These are phyloP conservation scores for Fopius arisanus DNA, from an alignment of 1,140 invertebrate species.

Conservation along the genomic window DNA sequence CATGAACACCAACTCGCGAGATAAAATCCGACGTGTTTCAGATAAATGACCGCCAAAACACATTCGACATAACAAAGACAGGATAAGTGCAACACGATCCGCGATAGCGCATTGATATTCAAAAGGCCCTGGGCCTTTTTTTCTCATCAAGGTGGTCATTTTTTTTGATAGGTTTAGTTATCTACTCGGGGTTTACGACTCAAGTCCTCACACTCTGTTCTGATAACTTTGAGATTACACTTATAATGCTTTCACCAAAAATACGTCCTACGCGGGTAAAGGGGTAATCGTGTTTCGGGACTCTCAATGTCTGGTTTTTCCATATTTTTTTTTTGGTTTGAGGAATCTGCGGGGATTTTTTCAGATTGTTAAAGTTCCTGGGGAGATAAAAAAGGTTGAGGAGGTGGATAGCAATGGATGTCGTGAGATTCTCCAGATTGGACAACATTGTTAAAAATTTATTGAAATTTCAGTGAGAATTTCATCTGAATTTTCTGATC, in stretches of 20 bases:
- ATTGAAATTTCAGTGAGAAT: too few relatives aligned
- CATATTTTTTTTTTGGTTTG: not conserved
- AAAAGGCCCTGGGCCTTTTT: not conserved
- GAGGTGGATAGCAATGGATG: too few relatives aligned
- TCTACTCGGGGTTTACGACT: not conserved
- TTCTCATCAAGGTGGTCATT: not conserved
- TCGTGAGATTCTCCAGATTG: too few relatives aligned
- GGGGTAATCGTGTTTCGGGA: not conserved
- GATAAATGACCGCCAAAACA: conserved; percentile 8
- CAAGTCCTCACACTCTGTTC: not conserved
- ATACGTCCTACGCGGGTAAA: not conserved
- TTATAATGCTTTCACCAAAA: not conserved
- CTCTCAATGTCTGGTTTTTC: not conserved
- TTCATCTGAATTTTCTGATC: too few relatives aligned
- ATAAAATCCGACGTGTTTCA: conserved; percentile 3
- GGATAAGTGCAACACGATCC: not conserved
- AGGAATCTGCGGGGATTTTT: not conserved
- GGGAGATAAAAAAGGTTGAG: too few relatives aligned
- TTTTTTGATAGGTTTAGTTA: not conserved
- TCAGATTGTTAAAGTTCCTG: not conserved
- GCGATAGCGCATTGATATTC: not conserved
- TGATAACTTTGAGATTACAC: not conserved
- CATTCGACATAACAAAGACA: conserved; percentile 10
- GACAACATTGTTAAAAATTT: too few relatives aligned
- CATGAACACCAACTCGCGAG: not conserved